Percentiles rank a stretch among this genome's conserved stretches.
Evolutionary conservation across 2,113 vertebrate species (phyloP).

Genomic region (Serinus canaria): DNA sequence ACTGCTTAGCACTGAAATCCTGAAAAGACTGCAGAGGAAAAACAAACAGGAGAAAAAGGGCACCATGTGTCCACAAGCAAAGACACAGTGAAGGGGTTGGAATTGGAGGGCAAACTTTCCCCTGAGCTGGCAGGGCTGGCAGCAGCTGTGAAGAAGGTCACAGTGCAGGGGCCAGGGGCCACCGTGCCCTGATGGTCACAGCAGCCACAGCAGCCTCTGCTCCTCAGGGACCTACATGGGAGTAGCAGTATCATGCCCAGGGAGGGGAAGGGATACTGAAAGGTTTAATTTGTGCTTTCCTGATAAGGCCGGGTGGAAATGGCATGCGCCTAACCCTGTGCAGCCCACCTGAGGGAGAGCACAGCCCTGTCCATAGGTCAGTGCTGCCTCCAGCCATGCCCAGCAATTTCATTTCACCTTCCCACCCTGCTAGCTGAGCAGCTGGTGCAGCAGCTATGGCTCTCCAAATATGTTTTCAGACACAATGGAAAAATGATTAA

Average conservation of each 20-base stretch:
- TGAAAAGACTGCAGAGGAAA: not conserved
- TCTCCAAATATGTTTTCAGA: not conserved
- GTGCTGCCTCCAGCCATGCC: not conserved
- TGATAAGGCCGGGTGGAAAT: not conserved
- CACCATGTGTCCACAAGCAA: not conserved
- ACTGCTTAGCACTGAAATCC: not conserved
- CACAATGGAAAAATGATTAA: not conserved
- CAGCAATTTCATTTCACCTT: not conserved
- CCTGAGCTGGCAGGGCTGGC: not conserved
- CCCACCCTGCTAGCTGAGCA: not conserved
- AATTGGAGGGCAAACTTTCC: not conserved
- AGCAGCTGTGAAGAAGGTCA: not conserved
- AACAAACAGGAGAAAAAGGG: not conserved
- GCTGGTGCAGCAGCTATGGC: not conserved
- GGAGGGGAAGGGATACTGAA: not conserved
- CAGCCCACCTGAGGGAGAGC: fast-evolving
- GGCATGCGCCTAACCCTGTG: not conserved
- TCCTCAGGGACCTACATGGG: fast-evolving
- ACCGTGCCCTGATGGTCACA: not conserved
- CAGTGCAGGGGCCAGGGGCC: not conserved
- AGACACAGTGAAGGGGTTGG: not conserved
- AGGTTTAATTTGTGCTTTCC: not conserved
- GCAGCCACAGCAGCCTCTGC: not conserved
- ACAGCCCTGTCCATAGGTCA: fast-evolving
- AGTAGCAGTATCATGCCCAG: not conserved